A percentile compares a stretch with the other conserved stretches of the same genome.
Conservation (phyloP, 2,888 invertebrate species). For the Drosophila buzzatii region DNA sequence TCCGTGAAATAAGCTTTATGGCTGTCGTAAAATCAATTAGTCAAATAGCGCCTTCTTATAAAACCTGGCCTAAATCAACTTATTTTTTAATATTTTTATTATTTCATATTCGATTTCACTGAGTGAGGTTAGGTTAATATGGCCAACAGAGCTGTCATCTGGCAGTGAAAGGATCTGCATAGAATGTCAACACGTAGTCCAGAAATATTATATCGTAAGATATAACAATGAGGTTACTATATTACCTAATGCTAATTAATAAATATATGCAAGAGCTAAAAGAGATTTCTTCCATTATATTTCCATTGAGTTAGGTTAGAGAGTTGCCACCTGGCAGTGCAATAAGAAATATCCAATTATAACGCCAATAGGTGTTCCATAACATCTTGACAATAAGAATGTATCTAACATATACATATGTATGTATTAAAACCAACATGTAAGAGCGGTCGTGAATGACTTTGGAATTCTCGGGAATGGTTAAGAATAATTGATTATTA, state of each 20-base stretch:
- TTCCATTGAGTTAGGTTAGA: not conserved
- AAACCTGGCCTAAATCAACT: not conserved
- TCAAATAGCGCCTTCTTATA: not conserved
- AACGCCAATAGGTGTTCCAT: too few species aligned
- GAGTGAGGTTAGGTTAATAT: not conserved
- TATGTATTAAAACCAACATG: too few species aligned
- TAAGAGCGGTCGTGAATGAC: too few species aligned
- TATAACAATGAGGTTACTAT: too few species aligned
- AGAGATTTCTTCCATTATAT: not conserved
- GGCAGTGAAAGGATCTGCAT: not conserved
- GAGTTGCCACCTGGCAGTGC: not conserved
- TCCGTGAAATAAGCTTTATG: not conserved
- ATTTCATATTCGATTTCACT: not conserved
- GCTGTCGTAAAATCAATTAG: not conserved
- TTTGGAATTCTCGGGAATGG: too few species aligned
- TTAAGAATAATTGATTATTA: too few species aligned
- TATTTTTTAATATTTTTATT: not conserved
- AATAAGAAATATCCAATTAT: too few species aligned
- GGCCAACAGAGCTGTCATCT: not conserved
- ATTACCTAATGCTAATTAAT: too few species aligned
- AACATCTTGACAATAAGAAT: too few species aligned
- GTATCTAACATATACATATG: too few species aligned
- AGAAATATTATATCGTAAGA: too few species aligned
- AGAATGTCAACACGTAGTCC: not conserved
- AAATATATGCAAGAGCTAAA: too few species aligned